phyloP scores from a whole-genome alignment of 1,140 invertebrate species.

The Papilio machaon region DNA sequence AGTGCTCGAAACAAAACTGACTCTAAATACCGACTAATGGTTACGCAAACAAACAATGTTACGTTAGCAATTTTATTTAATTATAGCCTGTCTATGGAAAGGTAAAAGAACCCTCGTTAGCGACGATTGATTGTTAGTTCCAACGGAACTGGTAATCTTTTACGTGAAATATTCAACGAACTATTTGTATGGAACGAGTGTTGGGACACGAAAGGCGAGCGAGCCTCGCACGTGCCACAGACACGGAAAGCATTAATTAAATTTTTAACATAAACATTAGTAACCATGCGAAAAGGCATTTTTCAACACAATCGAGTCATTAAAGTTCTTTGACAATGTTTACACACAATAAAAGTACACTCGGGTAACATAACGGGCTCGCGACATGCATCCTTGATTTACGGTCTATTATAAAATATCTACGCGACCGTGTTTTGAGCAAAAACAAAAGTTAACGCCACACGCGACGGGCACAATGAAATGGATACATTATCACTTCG shows the following conservation, averaged over 20 bases:
- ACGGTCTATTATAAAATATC: conserved; percentile 38
- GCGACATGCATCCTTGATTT: conserved; percentile 47
- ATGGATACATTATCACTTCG: conserved; percentile 4
- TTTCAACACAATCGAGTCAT: conserved; percentile 50
- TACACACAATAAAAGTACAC: conserved; percentile 47
- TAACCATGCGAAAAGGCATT: conserved; percentile 41
- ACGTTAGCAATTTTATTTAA: conserved; percentile 41
- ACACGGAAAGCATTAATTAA: conserved; percentile 36
- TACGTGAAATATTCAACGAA: conserved; percentile 39
- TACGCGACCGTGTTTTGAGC: conserved; percentile 25
- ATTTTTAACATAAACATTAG: conserved; percentile 35
- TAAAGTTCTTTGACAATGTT: conserved; percentile 50
- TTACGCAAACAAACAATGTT: conserved; percentile 33
- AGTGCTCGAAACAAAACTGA: conserved; percentile 29
- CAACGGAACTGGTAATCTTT: conserved; percentile 38
- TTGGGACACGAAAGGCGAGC: conserved; percentile 34
- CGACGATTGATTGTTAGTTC: conserved; percentile 40
- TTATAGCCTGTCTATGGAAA: conserved; percentile 40
- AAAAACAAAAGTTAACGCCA: conserved; percentile 1
- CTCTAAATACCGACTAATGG: conserved; percentile 24
- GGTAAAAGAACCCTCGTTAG: conserved; percentile 40
- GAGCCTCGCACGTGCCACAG: conserved; percentile 23
- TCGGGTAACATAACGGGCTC: conserved; percentile 47
- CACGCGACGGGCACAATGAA: not conserved
- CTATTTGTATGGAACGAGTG: conserved; percentile 37